Conservation (phyloP, 2,888 invertebrate genomes). For the Dusona sp. region DNA sequence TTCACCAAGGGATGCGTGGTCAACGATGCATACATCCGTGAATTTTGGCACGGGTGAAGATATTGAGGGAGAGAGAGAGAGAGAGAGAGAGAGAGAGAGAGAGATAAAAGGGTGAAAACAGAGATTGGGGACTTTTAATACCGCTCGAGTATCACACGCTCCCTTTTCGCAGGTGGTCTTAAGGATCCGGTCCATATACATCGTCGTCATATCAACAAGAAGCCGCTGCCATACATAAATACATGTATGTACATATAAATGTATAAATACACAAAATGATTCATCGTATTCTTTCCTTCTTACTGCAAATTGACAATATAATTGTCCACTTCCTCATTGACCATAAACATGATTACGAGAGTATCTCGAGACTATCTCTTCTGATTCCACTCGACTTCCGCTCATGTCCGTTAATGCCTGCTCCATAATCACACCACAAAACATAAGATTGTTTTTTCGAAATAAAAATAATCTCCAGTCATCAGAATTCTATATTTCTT, state of each 20-base stretch:
- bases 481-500: neutral
- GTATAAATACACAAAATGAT: neutral
- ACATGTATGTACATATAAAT: no score
- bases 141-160: constrained; percentile 25
- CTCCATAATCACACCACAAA: constrained; percentile 3
- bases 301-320: constrained; percentile 62
- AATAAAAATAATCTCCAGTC: neutral
- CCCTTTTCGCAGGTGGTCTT: constrained; percentile 57
- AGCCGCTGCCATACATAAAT: neutral
- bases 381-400: constrained; percentile 61
- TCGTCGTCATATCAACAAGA: constrained; percentile 27
- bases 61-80: constrained; percentile 26
- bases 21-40: constrained; percentile 66
- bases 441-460: neutral
- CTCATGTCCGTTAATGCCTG: constrained; percentile 42
- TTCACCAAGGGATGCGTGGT: constrained; percentile 22
- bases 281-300: neutral
- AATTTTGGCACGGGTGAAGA: constrained; percentile 61
- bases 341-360: constrained; percentile 55
- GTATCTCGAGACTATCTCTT: constrained; percentile 38
- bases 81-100: constrained; percentile 11
- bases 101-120: constrained; percentile 37
- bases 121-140: constrained; percentile 55
- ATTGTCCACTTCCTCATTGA: constrained; percentile 72
- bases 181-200: constrained; percentile 54